phyloP scores from a whole-genome alignment of 1,140 invertebrate species.

The Bombus pyrosoma region DNA sequence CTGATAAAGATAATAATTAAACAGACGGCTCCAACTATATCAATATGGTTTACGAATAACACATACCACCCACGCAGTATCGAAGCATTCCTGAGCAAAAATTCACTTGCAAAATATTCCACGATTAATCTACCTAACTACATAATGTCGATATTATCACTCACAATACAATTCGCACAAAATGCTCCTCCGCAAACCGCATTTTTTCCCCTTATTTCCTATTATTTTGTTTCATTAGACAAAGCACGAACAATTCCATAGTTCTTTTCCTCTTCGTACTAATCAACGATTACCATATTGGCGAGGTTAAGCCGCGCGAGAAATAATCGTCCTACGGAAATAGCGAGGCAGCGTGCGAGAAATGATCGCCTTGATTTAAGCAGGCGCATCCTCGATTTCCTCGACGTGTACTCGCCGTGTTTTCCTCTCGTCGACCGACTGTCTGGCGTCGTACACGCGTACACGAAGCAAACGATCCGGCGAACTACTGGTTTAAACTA shows the following conservation, averaged over 20 bases:
- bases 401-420: not conserved
- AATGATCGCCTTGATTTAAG: not conserved
- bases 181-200: not conserved
- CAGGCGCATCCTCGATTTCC: not conserved
- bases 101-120: not conserved
- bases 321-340: not conserved
- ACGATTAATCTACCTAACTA: too few relatives aligned
- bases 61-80: too few relatives aligned
- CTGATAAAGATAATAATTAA: not conserved
- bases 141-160: not conserved
- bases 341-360: not conserved
- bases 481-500: slow-evolving; percentile 55
- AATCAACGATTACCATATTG: too few relatives aligned
- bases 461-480: slow-evolving; percentile 30
- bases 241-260: not conserved
- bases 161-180: too few relatives aligned
- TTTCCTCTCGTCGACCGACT: slow-evolving; percentile 33
- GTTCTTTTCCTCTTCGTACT: not conserved
- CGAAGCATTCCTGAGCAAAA: not conserved
- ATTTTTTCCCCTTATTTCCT: not conserved
- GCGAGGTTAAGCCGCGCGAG: not conserved
- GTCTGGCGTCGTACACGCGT: slow-evolving; percentile 27
- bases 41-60: not conserved
- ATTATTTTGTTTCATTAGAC: not conserved
- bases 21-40: not conserved